Conservation (phyloP, 2,113 vertebrate species). For the Grus americana region DNA sequence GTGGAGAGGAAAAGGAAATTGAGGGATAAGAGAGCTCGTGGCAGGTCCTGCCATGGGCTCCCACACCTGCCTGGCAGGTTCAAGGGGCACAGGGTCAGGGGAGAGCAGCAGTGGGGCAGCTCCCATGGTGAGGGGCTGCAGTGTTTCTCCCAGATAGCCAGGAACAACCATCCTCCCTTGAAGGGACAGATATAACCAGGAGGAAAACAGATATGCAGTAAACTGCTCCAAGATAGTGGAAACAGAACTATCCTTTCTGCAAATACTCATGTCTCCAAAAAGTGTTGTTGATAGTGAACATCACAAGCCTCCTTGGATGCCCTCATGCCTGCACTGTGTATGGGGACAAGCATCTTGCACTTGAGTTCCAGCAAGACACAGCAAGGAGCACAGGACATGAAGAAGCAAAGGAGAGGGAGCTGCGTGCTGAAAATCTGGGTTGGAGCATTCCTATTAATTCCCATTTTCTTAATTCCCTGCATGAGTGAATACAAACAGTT, state of each 20-base stretch:
- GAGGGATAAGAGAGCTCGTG: not conserved
- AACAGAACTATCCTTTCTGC: not conserved
- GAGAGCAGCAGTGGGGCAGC: not conserved
- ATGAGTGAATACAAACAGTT: not conserved
- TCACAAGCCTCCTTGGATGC: not conserved
- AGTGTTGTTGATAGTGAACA: not conserved
- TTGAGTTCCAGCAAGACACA: not conserved
- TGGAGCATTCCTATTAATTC: not conserved
- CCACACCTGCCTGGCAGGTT: not conserved
- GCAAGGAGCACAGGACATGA: not conserved
- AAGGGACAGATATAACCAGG: not conserved
- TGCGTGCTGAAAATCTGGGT: accelerated
- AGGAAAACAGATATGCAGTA: not conserved
- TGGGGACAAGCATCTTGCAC: not conserved
- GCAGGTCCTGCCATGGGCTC: not conserved
- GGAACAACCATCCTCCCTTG: not conserved
- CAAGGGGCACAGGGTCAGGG: not conserved
- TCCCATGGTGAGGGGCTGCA: not conserved
- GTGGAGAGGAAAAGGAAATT: not conserved
- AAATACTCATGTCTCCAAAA: not conserved
- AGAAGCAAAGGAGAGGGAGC: not conserved
- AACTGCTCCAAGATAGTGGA: not conserved
- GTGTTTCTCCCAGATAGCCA: not conserved
- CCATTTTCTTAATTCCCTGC: not conserved
- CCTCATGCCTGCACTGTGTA: not conserved